Evolutionary conservation across 2,113 vertebrate species (phyloP).

Genomic region (Morphnarchus princeps): DNA sequence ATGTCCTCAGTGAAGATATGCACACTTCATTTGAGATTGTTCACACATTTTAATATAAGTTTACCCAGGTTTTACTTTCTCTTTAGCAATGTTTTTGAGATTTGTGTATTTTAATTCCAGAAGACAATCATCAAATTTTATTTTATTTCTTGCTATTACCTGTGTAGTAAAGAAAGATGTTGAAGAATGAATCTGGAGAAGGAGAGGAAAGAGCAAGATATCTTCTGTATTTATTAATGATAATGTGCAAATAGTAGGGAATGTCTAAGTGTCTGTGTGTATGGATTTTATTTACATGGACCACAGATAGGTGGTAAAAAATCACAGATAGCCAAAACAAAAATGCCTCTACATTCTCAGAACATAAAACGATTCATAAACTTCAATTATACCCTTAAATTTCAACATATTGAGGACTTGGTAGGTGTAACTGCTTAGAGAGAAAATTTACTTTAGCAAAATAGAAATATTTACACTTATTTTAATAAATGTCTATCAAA

Average conservation of each 20-base stretch:
- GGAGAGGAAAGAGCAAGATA: neutral
- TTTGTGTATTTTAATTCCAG: neutral
- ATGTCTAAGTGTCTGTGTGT: neutral
- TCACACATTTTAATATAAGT: neutral
- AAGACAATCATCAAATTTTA: accelerated
- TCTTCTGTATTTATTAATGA: neutral
- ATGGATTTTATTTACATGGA: neutral
- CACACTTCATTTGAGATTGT: neutral
- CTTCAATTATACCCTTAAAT: neutral
- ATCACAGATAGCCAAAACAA: neutral
- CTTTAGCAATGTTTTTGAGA: neutral
- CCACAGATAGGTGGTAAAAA: neutral
- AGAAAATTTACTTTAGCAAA: neutral
- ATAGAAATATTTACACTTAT: neutral
- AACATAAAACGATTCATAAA: neutral
- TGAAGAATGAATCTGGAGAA: neutral
- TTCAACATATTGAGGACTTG: neutral
- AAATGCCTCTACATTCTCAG: neutral
- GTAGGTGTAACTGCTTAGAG: neutral
- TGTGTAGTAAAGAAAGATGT: neutral
- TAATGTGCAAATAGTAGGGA: neutral
- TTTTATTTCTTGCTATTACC: neutral
- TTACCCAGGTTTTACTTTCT: neutral
- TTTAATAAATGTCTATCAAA: neutral
- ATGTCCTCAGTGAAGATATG: neutral